A percentile compares a stretch with the other conserved stretches of the same genome.
Conservation (phyloP, 2,888 invertebrate species). For the Eupithecia vulgata region DNA sequence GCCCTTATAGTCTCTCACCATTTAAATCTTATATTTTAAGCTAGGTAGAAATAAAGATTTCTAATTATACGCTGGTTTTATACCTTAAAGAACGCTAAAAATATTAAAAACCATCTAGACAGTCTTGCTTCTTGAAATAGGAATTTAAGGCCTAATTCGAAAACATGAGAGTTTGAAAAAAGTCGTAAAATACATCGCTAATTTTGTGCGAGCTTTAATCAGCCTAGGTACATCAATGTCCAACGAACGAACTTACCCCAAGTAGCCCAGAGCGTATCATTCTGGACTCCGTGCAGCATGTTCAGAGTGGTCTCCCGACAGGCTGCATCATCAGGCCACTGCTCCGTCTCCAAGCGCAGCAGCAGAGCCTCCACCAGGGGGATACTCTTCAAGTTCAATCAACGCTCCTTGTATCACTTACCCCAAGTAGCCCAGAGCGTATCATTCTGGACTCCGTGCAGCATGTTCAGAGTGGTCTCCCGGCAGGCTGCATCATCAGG, state of each 20-base stretch:
- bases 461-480: slow-evolving; percentile 38
- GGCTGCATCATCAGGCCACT: slow-evolving; percentile 43
- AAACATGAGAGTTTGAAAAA: too few species aligned
- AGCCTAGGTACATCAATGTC: too few species aligned
- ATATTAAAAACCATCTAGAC: too few species aligned
- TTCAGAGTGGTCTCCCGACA: slow-evolving; percentile 42
- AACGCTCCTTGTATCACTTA: slow-evolving; percentile 38
- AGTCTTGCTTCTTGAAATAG: too few species aligned
- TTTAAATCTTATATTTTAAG: too few species aligned
- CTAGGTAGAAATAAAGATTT: too few species aligned
- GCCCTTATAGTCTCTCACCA: too few species aligned
- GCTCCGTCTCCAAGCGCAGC: slow-evolving; percentile 25
- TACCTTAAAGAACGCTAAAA: too few species aligned
- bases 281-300: slow-evolving; percentile 46
- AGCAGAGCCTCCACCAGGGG: slow-evolving; percentile 39
- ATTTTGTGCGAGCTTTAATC: too few species aligned
- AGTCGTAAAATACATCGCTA: too few species aligned
- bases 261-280: slow-evolving; percentile 52
- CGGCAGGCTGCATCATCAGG: slow-evolving; percentile 41
- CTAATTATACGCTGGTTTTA: too few species aligned
- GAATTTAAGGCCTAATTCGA: too few species aligned
- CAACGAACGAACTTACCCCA: slow-evolving; percentile 56
- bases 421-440: slow-evolving; percentile 55
- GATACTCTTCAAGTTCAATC: not conserved
- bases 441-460: slow-evolving; percentile 48